Evolutionary conservation across 2,888 invertebrate species (phyloP).

Genomic region (Lithodes maja): DNA sequence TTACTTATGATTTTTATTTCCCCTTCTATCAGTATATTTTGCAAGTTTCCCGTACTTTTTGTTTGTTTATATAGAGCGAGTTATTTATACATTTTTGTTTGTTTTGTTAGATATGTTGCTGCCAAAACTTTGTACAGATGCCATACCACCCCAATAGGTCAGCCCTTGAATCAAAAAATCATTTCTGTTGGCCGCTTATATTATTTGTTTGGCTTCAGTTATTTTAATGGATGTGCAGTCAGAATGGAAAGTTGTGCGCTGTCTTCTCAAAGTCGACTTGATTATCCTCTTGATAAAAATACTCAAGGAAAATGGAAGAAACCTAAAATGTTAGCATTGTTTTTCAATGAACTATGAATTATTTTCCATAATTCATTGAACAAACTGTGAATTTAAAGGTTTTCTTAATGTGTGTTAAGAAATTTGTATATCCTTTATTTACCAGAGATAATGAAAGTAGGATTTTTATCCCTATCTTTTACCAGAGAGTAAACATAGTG

Average conservation of each 20-base stretch:
- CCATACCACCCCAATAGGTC: slow-evolving; percentile 8
- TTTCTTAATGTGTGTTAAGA: slow-evolving; percentile 15
- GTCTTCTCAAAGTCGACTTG: no score
- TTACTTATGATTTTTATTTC: not conserved
- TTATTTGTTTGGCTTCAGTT: not conserved
- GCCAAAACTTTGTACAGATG: slow-evolving; percentile 17
- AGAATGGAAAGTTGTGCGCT: no score
- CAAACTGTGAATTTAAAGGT: not conserved
- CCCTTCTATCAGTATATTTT: not conserved
- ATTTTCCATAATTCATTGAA: not conserved
- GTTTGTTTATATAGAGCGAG: not conserved
- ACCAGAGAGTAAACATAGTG: no score
- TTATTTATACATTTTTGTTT: slow-evolving; percentile 3
- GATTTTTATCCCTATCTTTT: no score
- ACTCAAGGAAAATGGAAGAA: no score
- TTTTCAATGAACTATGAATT: no score
- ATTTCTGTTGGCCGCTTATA: not conserved
- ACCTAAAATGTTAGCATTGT: no score
- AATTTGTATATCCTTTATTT: slow-evolving; percentile 16
- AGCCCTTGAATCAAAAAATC: not conserved
- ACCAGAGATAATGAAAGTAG: no score
- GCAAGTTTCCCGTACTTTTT: not conserved
- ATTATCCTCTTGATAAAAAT: no score
- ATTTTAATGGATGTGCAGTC: no score
- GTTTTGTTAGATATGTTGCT: slow-evolving; percentile 11